Base-by-base conservation (phyloP, 1,140 invertebrate genomes). In the Pemphigus obesinymphae region DNA sequence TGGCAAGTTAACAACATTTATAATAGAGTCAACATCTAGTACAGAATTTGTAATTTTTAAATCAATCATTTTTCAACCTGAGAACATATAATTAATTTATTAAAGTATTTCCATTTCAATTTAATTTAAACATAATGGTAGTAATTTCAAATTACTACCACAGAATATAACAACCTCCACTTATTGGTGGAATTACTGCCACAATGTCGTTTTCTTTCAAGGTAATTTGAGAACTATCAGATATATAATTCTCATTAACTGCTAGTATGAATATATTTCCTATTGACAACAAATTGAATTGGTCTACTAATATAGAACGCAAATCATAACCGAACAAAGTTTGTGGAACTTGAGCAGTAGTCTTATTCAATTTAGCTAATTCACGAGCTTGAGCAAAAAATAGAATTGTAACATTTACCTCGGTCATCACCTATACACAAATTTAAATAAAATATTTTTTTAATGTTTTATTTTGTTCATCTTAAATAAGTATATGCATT, bases 341-440 rank as follows among this genome's bases (percentile, higher is more conserved):
- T 29, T 86, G 84, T 3, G 88, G 85, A 23, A 95, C 82, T 37
- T 82, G 78, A 83, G 93, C 85, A 23, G 84, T 86, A 31, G 88
- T 86, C 84, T 92, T 89, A 61, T 87, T 88, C 45, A 88, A 86
- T 80, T 93, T 92, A 82, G 90, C 89, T 82, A 96, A 86, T 87
- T 97, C 95, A 85, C 92, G 92, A 78, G 95, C 93, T 89, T 93
- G 93, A 17, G 94, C 95, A 88, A 96, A 96, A 88, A 97, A 96
- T 83, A 96, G 87, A 63, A 97, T 84, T 86, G 90, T 92, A 63
- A 94, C 89, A 29, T 50, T 68, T 23, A 85, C 84, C 37, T 80
- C 75, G 3, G 82, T 82, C 84, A 84, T 84, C n/a, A 75, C 78
- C 66, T 81, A 37, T 17, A 55, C 1, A 40, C 17, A 31, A 31